phyloP scores from a whole-genome alignment of 2,888 invertebrate genomes.

The Pachliopta kotzebuea region DNA sequence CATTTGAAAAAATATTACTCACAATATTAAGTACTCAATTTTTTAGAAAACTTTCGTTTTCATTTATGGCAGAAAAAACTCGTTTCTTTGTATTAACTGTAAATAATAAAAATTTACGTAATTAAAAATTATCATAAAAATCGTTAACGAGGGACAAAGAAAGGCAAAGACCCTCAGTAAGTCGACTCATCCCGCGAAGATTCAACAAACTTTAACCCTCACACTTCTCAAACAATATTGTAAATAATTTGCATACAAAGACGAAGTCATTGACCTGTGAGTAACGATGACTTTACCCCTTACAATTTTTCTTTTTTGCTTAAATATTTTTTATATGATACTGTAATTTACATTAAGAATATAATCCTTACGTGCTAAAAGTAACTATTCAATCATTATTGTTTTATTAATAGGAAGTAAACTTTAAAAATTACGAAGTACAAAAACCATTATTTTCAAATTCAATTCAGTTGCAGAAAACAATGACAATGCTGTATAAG shows the following conservation, averaged over 20 bases:
- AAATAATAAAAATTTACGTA: background rate
- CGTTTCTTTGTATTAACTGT: background rate
- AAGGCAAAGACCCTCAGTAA: slow-evolving; percentile 4
- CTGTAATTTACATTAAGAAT: background rate
- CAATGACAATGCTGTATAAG: too few relatives aligned
- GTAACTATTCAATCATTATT: too few relatives aligned
- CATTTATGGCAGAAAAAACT: background rate
- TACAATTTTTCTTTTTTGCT: background rate
- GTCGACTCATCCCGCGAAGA: slow-evolving; percentile 2
- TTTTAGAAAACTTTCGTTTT: too few relatives aligned
- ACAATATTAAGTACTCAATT: too few relatives aligned
- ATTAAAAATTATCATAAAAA: background rate
- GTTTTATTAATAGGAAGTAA: too few relatives aligned
- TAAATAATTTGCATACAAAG: slow-evolving; percentile 24
- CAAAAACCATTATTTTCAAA: too few relatives aligned
- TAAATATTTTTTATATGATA: background rate
- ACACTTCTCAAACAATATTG: background rate
- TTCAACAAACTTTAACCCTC: slow-evolving; percentile 21
- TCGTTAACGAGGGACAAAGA: background rate
- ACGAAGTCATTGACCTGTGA: slow-evolving; percentile 20
- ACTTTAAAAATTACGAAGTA: too few relatives aligned
- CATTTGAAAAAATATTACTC: too few relatives aligned
- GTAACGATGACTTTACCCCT: background rate
- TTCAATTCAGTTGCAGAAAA: too few relatives aligned
- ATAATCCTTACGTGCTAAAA: too few relatives aligned